Evolutionary conservation across 2,888 invertebrate genomes (phyloP).

Genomic region (Hypomecis punctinalis): DNA sequence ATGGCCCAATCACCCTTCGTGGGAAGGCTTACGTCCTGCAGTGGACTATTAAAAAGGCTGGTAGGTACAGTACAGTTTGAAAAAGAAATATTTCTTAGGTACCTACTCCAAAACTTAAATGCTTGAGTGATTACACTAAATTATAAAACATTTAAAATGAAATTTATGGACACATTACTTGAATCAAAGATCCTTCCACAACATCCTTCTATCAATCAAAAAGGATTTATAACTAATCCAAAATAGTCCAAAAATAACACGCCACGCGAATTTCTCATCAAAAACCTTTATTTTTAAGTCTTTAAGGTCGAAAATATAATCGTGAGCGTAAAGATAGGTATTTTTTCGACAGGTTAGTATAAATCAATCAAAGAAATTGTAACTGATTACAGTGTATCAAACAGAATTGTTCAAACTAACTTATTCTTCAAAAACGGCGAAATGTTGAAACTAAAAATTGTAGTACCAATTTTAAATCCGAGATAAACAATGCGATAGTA

Average conservation of each 20-base stretch:
- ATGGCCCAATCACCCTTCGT: too few relatives aligned
- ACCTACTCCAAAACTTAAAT: not conserved
- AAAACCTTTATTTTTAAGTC: constrained; percentile 6
- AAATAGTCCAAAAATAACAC: constrained; percentile 1
- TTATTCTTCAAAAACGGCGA: not conserved
- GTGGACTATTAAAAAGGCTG: too few relatives aligned
- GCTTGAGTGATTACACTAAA: constrained; percentile 1
- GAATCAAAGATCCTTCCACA: constrained; percentile 32
- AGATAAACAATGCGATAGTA: not conserved
- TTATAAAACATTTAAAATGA: constrained; percentile 35
- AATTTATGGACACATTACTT: constrained; percentile 19
- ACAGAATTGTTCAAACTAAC: constrained; percentile 34
- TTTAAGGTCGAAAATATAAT: constrained; percentile 19
- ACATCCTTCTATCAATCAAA: constrained; percentile 50
- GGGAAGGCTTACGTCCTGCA: too few relatives aligned
- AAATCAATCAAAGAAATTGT: constrained; percentile 56
- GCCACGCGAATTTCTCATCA: constrained; percentile 29
- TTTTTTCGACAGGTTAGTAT: constrained; percentile 34
- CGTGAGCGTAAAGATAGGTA: constrained; percentile 2
- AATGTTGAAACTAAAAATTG: not conserved
- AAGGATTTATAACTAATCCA: constrained; percentile 15
- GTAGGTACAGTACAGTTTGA: too few relatives aligned
- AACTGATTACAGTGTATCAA: constrained; percentile 52
- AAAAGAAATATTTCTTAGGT: not conserved
- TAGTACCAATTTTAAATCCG: not conserved